phyloP scores from a whole-genome alignment of 2,113 vertebrate genomes.

The Gnathonemus longibarbis region DNA sequence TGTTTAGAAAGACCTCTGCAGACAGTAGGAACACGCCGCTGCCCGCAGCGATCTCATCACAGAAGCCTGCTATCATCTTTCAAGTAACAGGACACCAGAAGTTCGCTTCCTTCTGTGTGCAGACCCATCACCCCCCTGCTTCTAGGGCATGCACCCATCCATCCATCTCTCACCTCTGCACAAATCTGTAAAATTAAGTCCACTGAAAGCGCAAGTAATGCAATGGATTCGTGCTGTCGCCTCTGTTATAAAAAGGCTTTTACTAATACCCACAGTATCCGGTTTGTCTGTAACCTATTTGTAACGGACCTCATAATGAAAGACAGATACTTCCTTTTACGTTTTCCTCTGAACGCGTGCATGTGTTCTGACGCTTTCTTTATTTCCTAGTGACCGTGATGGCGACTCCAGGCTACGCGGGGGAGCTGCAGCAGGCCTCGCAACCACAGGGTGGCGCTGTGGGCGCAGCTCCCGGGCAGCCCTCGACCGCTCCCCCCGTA shows the following conservation, averaged over 20 bases:
- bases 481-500: slow-evolving; percentile 36
- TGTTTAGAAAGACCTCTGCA: background rate
- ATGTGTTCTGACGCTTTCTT: slow-evolving; percentile 15
- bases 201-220: background rate
- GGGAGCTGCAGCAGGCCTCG: slow-evolving; percentile 73
- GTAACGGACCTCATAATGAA: background rate
- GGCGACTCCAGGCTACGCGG: slow-evolving; percentile 81
- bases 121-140: slow-evolving; percentile 20
- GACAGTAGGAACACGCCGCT: background rate
- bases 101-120: slow-evolving; percentile 28
- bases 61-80: slow-evolving; percentile 43
- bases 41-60: background rate
- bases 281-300: background rate
- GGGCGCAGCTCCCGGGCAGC: slow-evolving; percentile 51
- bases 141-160: background rate
- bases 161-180: background rate
- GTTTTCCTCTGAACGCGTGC: background rate
- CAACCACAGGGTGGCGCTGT: slow-evolving; percentile 61
- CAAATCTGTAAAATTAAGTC: background rate
- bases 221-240: background rate
- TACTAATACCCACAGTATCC: background rate
- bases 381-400: slow-evolving; percentile 54
- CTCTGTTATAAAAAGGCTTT: background rate
- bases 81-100: slow-evolving; percentile 49
- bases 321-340: background rate